Base-by-base conservation (phyloP, 2,113 vertebrate species). In the Pyxicephalus adspersus region DNA sequence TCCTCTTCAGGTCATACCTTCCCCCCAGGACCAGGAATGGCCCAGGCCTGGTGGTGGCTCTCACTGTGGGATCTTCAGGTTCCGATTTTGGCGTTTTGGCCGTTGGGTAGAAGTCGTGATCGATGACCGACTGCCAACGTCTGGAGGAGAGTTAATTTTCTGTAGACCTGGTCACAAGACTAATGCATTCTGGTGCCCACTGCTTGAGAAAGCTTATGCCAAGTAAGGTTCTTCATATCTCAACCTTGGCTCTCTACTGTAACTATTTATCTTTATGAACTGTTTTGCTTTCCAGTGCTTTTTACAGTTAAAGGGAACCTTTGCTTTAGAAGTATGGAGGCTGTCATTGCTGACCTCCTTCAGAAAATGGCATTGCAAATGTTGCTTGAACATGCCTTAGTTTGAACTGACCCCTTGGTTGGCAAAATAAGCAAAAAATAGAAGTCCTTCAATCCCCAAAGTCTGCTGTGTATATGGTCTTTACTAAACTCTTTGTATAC, bases 151-250 rank as follows among this genome's bases (percentile, higher is more conserved):
- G n/a, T 88, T 95, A 85, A 87, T 95, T 19, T 95, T 94, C 86
- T 95, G 94, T 54, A 90, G 92, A 64, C 94, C 94, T 0, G 91
- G 91, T 23, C 68, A 20, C 51, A 90, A 91, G 0, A 89, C 91
- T 0, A 64, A 89, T 25, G 92, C 94, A 83, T 95, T 95, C 83
- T 95, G 94, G 94, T 94, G 93, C 2, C 91, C 94, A 19, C 84
- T 95, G 65, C 67, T 95, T 80, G 94, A 94, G 84, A 95, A 94
- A 80, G 93, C 93, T 54, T 95, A 94, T 29, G 94, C 93, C 83
- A 95, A 94, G 94, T 94, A 83, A 85, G 91, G 28, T 29, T 9
- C 55, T 7, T 61, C 50, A 0, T 22, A 18, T 22, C 18, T 52
- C 0, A 22, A 5, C 22, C 28, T 38, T 23, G 11, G 20, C 7